Evolutionary conservation across 2,113 vertebrate species (phyloP), one percentile per base, ranked within the genome.

Genomic region (Himantopus leucocephalus): DNA sequence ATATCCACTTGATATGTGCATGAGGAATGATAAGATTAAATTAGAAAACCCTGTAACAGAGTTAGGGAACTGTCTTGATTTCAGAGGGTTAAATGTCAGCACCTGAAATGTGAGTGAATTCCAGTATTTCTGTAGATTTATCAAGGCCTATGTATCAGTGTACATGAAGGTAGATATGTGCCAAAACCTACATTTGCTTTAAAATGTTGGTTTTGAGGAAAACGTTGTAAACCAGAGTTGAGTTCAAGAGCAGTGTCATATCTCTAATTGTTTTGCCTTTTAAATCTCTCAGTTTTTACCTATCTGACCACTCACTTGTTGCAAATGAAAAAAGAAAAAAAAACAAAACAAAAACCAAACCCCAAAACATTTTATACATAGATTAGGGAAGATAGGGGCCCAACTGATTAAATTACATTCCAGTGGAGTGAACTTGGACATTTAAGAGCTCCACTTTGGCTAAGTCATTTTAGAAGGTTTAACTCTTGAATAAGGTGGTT

Each of bases 341-440:
- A 10, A 1, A 2, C 9, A 0, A 41, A 41, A 5, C 41, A 41
- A 41, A 43, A 43, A 45, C 17, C 5, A 43, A 63, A 75, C 8
- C 45, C 17, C 45, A 45, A 45, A 45, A 45, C 64, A 64, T 95
- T 95, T 96, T 75, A 63, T 37, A 63, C 19, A 4, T 88, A 81
- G 74, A 87, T 93, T 90, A 92, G 45, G 45, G 22, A 92, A 92
- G 32, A 56, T 18, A 66, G 59, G 37, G 94, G 83, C 32, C 84
- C 85, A 76, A 41, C 58, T 91, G 63, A 85, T 94, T 88, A 93
- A 92, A 43, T 90, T 82, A 88, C n/a, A 78, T 93, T 96, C 35
- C 37, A 79, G 53, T 60, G 86, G 88, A 80, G 68, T 89, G 91
- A 91, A 94, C 37, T 87, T 85, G 82, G 88, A 37, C 18, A 30